These are phyloP conservation scores for Saccostrea echinata DNA, from an alignment of 1,140 invertebrate species.

Conservation along the genomic window DNA sequence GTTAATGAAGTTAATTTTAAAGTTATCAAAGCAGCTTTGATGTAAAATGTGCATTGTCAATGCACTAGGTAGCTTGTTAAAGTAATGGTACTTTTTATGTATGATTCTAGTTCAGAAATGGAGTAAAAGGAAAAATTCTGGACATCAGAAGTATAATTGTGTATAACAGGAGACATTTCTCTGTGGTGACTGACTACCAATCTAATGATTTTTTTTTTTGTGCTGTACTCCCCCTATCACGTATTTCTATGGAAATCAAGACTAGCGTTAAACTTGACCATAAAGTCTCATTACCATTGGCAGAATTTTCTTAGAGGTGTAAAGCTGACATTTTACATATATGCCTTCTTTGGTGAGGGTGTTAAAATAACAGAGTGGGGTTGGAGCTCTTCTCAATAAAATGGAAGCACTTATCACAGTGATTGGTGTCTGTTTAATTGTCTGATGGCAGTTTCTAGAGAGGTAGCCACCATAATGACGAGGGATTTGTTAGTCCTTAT, in stretches of 20 bases:
- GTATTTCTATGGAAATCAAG: constrained; percentile 17
- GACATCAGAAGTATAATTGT: not conserved
- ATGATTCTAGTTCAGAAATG: too few relatives aligned
- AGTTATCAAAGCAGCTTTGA: not conserved
- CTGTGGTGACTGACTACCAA: not conserved
- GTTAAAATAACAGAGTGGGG: constrained; percentile 16
- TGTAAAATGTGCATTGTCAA: not conserved
- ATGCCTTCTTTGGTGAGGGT: not conserved
- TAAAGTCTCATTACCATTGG: constrained; percentile 2
- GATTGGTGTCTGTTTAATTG: constrained; percentile 22
- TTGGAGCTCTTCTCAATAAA: constrained; percentile 22
- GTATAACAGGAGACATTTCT: not conserved
- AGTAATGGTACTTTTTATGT: not conserved
- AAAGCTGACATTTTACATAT: not conserved
- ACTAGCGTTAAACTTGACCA: not conserved
- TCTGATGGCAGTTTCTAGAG: not conserved
- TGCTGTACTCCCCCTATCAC: not conserved
- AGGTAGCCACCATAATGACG: not conserved
- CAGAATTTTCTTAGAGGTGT: not conserved
- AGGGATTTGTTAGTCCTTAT: constrained; percentile 32
- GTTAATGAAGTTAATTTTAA: not conserved
- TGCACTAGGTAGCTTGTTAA: not conserved
- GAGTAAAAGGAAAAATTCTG: not conserved
- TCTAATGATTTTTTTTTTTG: not conserved
- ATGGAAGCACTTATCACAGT: not conserved